Evolutionary conservation across 2,797 vertebrate genomes (phyloP).

Genomic region (Pangasius krempfi): DNA sequence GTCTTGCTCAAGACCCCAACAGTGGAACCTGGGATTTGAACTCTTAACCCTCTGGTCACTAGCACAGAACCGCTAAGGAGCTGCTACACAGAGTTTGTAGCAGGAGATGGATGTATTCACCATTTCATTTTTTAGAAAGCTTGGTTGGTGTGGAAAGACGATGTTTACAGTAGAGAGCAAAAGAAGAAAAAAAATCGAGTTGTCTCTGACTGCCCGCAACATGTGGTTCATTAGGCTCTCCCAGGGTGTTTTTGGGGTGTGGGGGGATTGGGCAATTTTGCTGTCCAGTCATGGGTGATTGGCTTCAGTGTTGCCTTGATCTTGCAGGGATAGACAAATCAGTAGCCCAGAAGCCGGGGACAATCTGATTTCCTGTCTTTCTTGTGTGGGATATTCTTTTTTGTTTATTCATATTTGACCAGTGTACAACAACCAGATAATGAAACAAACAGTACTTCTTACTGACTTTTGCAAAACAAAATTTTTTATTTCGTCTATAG

Average conservation of each 20-base stretch:
- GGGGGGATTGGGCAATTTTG: not conserved
- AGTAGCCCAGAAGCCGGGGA: not conserved
- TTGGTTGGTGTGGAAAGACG: not conserved
- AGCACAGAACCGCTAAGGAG: not conserved
- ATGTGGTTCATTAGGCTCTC: not conserved
- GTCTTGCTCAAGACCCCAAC: not conserved
- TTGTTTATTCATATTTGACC: not conserved
- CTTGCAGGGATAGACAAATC: not conserved
- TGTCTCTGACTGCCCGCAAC: not conserved
- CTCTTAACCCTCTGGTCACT: slow-evolving; percentile 9
- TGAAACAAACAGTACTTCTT: not conserved
- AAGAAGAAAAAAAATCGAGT: not conserved
- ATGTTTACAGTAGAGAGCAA: not conserved
- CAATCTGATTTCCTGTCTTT: not conserved
- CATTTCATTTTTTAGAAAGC: not conserved
- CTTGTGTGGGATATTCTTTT: not conserved
- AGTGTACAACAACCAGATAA: not conserved
- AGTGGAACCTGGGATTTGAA: not conserved
- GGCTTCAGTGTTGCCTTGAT: not conserved
- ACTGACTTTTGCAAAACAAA: not conserved
- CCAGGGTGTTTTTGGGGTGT: not conserved
- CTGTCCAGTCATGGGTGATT: not conserved
- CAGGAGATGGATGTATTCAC: not conserved
- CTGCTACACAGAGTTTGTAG: not conserved
- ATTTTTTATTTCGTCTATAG: not conserved